Evolutionary conservation across 2,113 vertebrate genomes (phyloP).

Genomic region (Microcebus tavaratra): DNA sequence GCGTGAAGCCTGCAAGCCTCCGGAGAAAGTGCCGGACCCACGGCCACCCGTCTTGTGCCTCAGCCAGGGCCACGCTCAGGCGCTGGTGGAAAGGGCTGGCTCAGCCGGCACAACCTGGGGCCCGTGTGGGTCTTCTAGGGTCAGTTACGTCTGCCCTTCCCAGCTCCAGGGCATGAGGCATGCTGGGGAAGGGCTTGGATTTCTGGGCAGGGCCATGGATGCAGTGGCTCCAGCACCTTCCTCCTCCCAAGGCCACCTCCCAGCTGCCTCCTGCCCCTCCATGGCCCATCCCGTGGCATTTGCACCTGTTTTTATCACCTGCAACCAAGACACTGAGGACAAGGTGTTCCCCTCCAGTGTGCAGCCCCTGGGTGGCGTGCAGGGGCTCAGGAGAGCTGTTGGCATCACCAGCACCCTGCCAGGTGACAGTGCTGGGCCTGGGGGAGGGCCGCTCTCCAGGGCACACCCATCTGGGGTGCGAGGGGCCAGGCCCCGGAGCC

Average conservation of each 20-base stretch:
- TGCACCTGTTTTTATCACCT: background rate
- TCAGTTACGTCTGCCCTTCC: background rate
- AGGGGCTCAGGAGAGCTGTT: accelerated
- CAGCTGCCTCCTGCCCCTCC: background rate
- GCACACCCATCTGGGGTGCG: background rate
- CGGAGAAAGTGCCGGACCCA: accelerated
- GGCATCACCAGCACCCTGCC: accelerated
- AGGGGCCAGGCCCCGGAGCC: accelerated
- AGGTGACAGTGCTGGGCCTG: accelerated
- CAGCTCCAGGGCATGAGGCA: background rate
- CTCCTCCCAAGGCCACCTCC: accelerated
- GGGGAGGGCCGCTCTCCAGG: accelerated
- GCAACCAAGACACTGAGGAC: accelerated
- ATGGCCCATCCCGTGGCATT: accelerated
- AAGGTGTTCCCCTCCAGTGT: accelerated
- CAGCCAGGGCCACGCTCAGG: accelerated
- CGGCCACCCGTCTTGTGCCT: accelerated
- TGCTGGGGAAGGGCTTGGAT: accelerated
- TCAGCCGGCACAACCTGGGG: background rate
- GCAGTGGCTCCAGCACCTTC: background rate
- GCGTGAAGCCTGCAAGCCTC: background rate
- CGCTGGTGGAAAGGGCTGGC: accelerated
- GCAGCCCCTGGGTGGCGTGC: accelerated
- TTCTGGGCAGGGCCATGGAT: background rate
- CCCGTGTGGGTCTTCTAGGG: too few relatives aligned